Evolutionary conservation across 2,888 invertebrate genomes (phyloP).

Genomic region (Gymnosoma rotundatum): DNA sequence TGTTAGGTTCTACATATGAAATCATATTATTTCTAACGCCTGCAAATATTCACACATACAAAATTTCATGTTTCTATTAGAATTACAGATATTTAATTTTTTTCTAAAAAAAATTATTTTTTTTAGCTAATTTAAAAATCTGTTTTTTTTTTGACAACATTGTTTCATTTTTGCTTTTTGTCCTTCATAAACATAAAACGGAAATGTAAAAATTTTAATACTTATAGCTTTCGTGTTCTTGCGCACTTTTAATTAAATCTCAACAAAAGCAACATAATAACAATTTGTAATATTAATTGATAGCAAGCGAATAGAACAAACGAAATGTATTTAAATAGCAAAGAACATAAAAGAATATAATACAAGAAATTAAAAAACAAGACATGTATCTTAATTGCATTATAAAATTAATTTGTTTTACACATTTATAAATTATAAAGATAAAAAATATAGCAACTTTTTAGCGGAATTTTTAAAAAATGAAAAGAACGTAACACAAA

Average conservation of each 20-base stretch:
- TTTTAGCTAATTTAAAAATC: no score
- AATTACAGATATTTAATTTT: no score
- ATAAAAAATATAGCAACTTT: conserved; percentile 8
- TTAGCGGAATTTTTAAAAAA: conserved; percentile 26
- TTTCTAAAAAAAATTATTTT: no score
- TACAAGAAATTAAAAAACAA: conserved; percentile 48
- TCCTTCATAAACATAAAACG: neutral
- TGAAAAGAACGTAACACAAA: neutral
- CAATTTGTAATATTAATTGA: conserved; percentile 46
- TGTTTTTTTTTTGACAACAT: conserved; percentile 23
- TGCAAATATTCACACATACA: no score
- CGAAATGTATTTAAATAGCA: neutral
- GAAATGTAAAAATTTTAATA: neutral
- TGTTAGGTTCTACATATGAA: no score
- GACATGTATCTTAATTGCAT: conserved; percentile 48
- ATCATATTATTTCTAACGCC: no score
- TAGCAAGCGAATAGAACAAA: conserved; percentile 24
- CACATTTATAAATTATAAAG: conserved; percentile 11
- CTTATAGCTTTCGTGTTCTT: conserved; percentile 6
- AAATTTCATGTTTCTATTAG: no score
- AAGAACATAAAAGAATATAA: conserved; percentile 22
- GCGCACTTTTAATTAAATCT: conserved; percentile 19
- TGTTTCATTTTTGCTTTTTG: conserved; percentile 29
- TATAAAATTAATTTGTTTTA: conserved; percentile 15
- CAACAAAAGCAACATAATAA: neutral